Evolutionary conservation across 2,797 vertebrate genomes (phyloP).

Genomic region (Phylloscopus collybita): DNA sequence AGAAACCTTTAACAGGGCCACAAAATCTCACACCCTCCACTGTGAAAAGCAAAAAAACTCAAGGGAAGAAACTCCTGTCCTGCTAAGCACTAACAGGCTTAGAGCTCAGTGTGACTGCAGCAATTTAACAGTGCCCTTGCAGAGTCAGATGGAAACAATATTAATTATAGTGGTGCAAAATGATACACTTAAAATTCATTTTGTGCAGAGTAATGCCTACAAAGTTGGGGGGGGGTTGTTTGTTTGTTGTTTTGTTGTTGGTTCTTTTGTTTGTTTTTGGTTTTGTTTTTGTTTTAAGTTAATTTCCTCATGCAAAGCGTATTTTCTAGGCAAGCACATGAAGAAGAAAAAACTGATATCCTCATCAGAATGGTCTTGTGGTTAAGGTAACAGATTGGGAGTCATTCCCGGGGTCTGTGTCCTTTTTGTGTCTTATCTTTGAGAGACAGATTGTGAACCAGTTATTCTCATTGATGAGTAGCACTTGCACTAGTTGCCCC

Average conservation of each 20-base stretch:
- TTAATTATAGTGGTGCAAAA: not conserved
- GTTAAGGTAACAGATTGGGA: conserved; percentile 23
- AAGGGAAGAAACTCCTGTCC: not conserved
- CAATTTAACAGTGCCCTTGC: conserved; percentile 58
- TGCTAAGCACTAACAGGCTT: conserved; percentile 24
- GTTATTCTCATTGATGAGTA: conserved; percentile 20
- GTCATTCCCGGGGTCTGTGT: not conserved
- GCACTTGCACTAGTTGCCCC: not conserved
- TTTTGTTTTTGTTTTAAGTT: not conserved
- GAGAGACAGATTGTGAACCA: conserved; percentile 34
- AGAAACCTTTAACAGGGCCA: not conserved
- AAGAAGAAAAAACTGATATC: not conserved
- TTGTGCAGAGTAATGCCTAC: not conserved
- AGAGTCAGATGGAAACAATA: conserved; percentile 28
- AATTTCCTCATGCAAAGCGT: not conserved
- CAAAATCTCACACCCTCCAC: not conserved
- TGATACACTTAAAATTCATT: not conserved
- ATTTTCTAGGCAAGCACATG: not conserved
- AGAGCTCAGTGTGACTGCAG: conserved; percentile 7
- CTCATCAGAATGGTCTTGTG: not conserved
- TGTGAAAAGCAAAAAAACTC: not conserved
- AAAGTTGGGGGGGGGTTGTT: not conserved
- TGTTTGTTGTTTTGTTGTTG: not conserved
- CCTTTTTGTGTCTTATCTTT: conserved; percentile 49
- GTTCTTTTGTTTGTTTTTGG: too few relatives aligned